These are phyloP conservation scores for Andrena camellia DNA, from an alignment of 2,888 invertebrate species.

Conservation along the genomic window DNA sequence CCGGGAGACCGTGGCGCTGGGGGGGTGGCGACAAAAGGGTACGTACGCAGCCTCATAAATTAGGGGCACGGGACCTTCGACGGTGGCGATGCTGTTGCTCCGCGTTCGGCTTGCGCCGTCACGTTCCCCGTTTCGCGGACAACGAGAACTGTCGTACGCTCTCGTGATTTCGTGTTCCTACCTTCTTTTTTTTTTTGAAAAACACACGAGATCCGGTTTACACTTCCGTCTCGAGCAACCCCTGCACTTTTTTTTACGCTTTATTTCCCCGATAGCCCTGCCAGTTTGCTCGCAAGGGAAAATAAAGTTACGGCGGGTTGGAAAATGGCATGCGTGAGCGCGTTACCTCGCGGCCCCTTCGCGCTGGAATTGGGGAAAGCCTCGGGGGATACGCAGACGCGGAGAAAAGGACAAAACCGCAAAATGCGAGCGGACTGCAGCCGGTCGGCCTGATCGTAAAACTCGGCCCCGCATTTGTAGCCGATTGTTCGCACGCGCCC, in stretches of 20 bases:
- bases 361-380: constrained; percentile 35
- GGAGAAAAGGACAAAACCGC: constrained; percentile 30
- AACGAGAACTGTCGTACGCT: constrained; percentile 48
- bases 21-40: constrained; percentile 55
- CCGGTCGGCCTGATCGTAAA: constrained; percentile 47
- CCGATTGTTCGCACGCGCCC: constrained; percentile 53
- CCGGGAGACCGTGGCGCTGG: constrained; percentile 39
- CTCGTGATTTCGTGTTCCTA: background rate
- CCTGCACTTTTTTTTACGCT: background rate
- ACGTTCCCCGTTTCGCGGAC: constrained; percentile 33
- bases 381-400: constrained; percentile 24
- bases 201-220: constrained; percentile 32
- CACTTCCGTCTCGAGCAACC: constrained; percentile 1
- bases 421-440: constrained; percentile 20
- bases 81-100: constrained; percentile 37
- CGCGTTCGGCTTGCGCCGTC: constrained; percentile 25
- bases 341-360: constrained; percentile 2
- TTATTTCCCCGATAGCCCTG: constrained; percentile 12
- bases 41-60: constrained; percentile 67
- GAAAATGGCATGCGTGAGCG: constrained; percentile 31
- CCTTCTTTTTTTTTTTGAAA: background rate
- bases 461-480: constrained; percentile 42
- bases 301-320: background rate
- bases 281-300: background rate
- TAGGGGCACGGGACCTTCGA: constrained; percentile 66